Percentiles rank a stretch among this genome's conserved stretches.
Evolutionary conservation across 2,113 vertebrate species (phyloP).

Genomic region (Melozone crissalis): DNA sequence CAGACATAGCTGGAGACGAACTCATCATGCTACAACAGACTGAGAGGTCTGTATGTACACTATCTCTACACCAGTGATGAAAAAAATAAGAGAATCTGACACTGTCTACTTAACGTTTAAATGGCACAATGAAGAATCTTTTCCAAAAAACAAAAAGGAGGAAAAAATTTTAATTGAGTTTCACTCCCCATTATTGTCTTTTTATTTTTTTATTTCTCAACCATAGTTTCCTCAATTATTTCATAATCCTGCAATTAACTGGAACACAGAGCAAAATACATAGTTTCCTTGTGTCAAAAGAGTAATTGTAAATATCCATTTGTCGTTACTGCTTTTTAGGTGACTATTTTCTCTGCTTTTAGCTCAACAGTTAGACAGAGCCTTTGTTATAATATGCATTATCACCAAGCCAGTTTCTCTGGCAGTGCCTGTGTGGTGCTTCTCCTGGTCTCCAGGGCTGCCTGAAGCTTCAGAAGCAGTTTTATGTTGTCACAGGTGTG

Average conservation of each 20-base stretch:
- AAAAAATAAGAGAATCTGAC: not conserved
- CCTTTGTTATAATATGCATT: not conserved
- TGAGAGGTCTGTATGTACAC: not conserved
- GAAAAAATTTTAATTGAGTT: not conserved
- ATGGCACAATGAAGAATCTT: not conserved
- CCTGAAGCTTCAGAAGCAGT: not conserved
- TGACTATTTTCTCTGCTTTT: not conserved
- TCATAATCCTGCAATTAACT: not conserved
- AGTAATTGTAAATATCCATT: not conserved
- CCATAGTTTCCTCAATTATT: rapidly evolving
- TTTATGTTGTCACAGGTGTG: not conserved
- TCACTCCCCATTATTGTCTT: not conserved
- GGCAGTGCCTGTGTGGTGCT: not conserved
- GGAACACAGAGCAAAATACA: not conserved
- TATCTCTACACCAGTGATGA: not conserved
- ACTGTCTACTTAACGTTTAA: not conserved
- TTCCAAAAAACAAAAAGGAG: rapidly evolving
- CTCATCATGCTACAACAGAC: not conserved
- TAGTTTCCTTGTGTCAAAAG: not conserved
- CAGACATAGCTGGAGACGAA: not conserved
- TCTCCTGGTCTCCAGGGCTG: not conserved
- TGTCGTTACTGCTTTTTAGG: not conserved
- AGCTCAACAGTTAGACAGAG: not conserved
- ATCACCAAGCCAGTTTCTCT: not conserved
- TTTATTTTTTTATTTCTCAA: not conserved